Evolutionary conservation across 2,888 invertebrate species (phyloP), one percentile per base, ranked within the genome.

Genomic region (Eupsilia transversa): DNA sequence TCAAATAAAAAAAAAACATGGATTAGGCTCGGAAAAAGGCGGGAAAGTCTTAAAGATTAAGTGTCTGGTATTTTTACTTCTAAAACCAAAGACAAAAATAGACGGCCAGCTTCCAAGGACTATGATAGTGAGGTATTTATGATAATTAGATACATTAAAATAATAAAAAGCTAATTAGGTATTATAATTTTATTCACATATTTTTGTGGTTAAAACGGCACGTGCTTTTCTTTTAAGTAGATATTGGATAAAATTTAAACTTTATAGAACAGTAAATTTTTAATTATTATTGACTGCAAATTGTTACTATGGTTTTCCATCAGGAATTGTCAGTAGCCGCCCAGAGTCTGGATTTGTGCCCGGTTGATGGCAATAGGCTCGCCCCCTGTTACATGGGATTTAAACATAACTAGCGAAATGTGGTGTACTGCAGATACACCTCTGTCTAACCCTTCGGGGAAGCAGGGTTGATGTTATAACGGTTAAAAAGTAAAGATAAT

Each of bases 111-210:
- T 27, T n/a, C 33, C 49, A 77, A 72, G 57, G 64, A 59, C 23
- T 43, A 10, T 60, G 59, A 80, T 14, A 80, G 52, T 9, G 33
- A 59, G 74, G 27, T 43, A 60, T 77, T 74, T 74, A 74, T 77
- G 74, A 20, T 77, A 77, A 80, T 77, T 33, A 30, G 27, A 6
- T 63, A 60, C 27, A 23, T 59, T 0, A 27, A 27, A 38, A 54
- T 46, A 59, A 43, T 52, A 59, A 46, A 38, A 0, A n/a, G 33
- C 30, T 80, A 80, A 80, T 80, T 80, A 65, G 80, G n/a, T n/a
- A n/a, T n/a, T 77, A 74, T 65, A 74, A 74, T 80, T 60, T 60
- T 65, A 74, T 80, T 80, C 54, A 73, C 60, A 80, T 80, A 60
- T 20, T 54, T 73, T 41, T 23, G 41, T 79, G 72, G n/a, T 33